Conservation (phyloP, 2,888 invertebrate genomes). For the Agonopterix subpropinquella region DNA sequence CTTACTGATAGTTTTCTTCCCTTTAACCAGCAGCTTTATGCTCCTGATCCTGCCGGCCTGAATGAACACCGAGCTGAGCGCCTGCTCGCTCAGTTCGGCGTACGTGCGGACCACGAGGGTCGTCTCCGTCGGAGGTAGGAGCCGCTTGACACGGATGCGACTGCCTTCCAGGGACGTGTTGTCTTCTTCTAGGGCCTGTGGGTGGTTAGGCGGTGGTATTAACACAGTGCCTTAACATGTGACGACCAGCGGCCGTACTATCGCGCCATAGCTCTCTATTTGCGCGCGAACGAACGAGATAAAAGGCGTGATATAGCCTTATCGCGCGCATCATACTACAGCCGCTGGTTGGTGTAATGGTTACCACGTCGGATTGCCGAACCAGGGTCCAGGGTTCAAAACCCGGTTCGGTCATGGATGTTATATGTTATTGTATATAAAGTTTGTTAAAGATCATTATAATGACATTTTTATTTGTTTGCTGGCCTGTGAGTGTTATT, state of each 20-base stretch:
- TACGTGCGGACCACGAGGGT: slow-evolving; percentile 47
- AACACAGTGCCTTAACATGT: not conserved
- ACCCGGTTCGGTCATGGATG: too few relatives aligned
- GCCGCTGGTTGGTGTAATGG: too few relatives aligned
- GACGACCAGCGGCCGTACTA: not conserved
- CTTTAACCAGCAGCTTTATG: slow-evolving; percentile 44
- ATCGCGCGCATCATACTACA: too few relatives aligned
- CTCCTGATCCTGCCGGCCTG: slow-evolving; percentile 45
- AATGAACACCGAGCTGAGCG: slow-evolving; percentile 34
- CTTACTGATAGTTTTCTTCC: slow-evolving; percentile 47
- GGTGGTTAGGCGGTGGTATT: not conserved
- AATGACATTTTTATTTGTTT: too few relatives aligned
- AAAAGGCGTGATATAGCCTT: too few relatives aligned
- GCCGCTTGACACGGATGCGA: slow-evolving; percentile 35
- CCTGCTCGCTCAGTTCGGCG: slow-evolving; percentile 35
- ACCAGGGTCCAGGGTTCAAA: too few relatives aligned
- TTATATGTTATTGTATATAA: too few relatives aligned
- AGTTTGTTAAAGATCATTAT: too few relatives aligned
- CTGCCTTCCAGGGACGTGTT: slow-evolving; percentile 31
- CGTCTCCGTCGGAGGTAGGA: slow-evolving; percentile 38
- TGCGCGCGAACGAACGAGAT: too few relatives aligned
- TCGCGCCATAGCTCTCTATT: too few relatives aligned
- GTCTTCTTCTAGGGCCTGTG: slow-evolving; percentile 51
- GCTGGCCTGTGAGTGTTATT: too few relatives aligned
- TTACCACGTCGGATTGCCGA: too few relatives aligned